Evolutionary conservation across 2,888 invertebrate genomes (phyloP).

Genomic region (Philaethria dido): DNA sequence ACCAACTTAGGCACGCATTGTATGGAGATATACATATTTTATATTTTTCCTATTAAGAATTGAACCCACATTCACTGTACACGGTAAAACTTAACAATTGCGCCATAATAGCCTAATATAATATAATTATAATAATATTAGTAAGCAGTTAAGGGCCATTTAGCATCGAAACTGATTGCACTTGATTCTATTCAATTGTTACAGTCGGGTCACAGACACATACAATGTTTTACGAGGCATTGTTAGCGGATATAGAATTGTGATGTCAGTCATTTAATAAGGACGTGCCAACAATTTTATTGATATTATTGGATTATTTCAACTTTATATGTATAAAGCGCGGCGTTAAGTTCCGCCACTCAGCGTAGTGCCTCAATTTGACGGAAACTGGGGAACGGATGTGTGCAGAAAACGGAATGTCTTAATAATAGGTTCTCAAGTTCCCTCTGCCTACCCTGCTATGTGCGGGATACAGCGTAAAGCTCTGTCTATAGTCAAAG

Average conservation of each 20-base stretch:
- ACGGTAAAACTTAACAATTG: background rate
- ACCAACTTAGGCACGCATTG: no score
- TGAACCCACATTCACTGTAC: background rate
- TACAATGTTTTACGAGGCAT: constrained; percentile 45
- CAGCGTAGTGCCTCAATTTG: no score
- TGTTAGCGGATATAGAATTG: constrained; percentile 39
- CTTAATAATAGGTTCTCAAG: no score
- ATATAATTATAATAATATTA: background rate
- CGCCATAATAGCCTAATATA: background rate
- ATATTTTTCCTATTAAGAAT: background rate
- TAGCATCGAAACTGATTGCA: constrained; percentile 26
- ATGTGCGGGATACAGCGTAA: no score
- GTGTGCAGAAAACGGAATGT: no score
- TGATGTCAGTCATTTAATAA: constrained; percentile 26
- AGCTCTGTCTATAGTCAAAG: no score
- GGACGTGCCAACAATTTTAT: constrained; percentile 7
- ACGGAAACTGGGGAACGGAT: no score
- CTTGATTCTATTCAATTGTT: constrained; percentile 40
- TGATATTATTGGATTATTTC: constrained; percentile 1
- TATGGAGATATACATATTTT: no score
- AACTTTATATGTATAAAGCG: no score
- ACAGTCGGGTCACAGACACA: constrained; percentile 36
- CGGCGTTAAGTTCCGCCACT: no score
- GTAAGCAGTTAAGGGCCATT: constrained; percentile 30
- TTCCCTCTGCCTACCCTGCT: no score